Evolutionary conservation across 2,113 vertebrate genomes (phyloP), one percentile per base, ranked within the genome.

Genomic region (Limnothrissa miodon): DNA sequence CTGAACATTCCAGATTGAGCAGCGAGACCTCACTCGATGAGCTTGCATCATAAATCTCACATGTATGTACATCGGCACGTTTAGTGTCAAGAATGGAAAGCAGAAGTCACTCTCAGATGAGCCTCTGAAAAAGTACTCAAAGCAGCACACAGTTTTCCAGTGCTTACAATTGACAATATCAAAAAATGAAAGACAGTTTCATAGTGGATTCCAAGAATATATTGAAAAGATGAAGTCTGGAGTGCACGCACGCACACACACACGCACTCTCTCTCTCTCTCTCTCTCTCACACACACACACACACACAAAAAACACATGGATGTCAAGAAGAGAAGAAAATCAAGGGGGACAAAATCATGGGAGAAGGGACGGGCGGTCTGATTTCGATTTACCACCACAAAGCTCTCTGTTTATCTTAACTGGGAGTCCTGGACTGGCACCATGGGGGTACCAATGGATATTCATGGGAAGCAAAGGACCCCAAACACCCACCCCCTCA

Each of bases 401-500:
- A 78, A 85, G 79, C 39, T 79, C 86, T 87, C 84, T 86, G 82
- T 85, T 84, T 84, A 87, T 83, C 74, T 81, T 81, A 70, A 74
- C 78, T 62, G 74, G 9, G 33, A 53, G 51, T 51, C 36, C 15
- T 56, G 15, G 19, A 19, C 33, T 36, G 66, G 66, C 66, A 74
- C 66, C 66, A 15, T 74, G 66, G 66, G 66, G 66, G 66, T 33
- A 74, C 29, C 66, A 29, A 74, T 74, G 66, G 66, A 74, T 36
- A 74, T 74, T 74, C 66, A 74, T 74, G 66, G 66, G 66, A 74
- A 29, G 25, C 56, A 1, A 59, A 66, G 2, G 1, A 53, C 2
- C 11, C 48, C 59, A 33, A n/a, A 6, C 29, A 17, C 33, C 36
- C 29, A 1, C 21, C 36, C 51, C 19, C n/a, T n/a, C n/a, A n/a